Conservation (phyloP, 1,140 invertebrate genomes). For the Papilio helenus region DNA sequence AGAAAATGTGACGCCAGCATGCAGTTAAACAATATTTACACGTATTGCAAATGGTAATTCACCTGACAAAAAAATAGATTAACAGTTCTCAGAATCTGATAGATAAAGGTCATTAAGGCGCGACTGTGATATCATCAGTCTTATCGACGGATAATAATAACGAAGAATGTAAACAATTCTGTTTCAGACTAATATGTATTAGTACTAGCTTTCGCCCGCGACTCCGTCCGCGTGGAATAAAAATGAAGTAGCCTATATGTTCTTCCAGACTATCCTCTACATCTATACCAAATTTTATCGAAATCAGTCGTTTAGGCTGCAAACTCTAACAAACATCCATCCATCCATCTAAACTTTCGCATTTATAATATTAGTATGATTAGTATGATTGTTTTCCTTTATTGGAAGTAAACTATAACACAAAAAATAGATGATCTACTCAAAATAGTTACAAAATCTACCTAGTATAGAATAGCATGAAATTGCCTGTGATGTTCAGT, state of each 20-base stretch:
- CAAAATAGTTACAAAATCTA: neutral
- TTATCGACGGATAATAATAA: constrained; percentile 30
- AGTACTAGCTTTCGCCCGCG: too few species aligned
- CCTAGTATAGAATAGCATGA: neutral
- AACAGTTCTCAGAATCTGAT: constrained; percentile 24
- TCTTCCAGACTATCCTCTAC: too few species aligned
- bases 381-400: too few species aligned
- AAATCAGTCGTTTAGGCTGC: too few species aligned
- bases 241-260: too few species aligned
- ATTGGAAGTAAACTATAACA: neutral
- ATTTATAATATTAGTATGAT: too few species aligned
- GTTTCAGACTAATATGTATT: neutral
- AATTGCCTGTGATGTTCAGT: neutral
- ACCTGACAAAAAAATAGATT: constrained; percentile 37
- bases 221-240: too few species aligned
- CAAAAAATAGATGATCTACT: too few species aligned
- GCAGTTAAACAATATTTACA: neutral
- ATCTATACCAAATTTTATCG: too few species aligned
- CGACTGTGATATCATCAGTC: constrained; percentile 1
- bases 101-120: constrained; percentile 31
- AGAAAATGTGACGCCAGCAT: neutral
- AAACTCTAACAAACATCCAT: too few species aligned
- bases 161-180: constrained; percentile 14
- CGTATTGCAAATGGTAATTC: constrained; percentile 27
- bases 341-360: too few species aligned